Evolutionary conservation across 2,888 invertebrate species (phyloP), one percentile per base, ranked within the genome.

Genomic region (Lycophotia porphyrea): DNA sequence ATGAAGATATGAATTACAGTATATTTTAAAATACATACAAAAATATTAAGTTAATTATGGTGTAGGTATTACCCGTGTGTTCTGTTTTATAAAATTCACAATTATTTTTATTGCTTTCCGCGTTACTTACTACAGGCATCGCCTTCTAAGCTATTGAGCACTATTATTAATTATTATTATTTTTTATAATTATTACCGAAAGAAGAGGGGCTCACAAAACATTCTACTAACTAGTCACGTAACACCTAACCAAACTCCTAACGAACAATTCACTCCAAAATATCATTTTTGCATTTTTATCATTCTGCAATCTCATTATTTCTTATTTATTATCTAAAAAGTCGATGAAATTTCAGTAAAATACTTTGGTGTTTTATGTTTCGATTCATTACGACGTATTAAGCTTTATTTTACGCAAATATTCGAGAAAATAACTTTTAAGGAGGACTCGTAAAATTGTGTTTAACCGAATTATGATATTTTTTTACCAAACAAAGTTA

Each of bases 1-100:
- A 95, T 96, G 93, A 92, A 95, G 96, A 96, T 96, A 96, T 96
- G 96, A 95, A 93, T 95, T 95, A 95, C 93, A 94, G 94, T 96
- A 95, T 85, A 93, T 91, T 91, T 95, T 94, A 96, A 96, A 95
- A 96, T 96, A 96, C 96, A 95, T 96, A 96, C 91, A 96, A 96
- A 96, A 96, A 96, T 96, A 96, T 95, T 92, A 95, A 93, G 94
- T 93, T 93, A 94, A 93, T 88, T 88, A 88, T 88, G 87, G 81
- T 88, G 86, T 84, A 76, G 76, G 80, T 90, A 89, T 93, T 88
- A 93, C 91, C 90, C 93, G 93, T 92, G 91, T 91, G 92, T 90
- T 92, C 92, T 91, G 92, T 92, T 80, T 80, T 87, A 87, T 92
- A 94, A 93, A 93, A 92, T 92, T 95, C 95, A 94, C 94, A 94